phyloP scores from a whole-genome alignment of 2,888 invertebrate genomes.

The Pocota personata region DNA sequence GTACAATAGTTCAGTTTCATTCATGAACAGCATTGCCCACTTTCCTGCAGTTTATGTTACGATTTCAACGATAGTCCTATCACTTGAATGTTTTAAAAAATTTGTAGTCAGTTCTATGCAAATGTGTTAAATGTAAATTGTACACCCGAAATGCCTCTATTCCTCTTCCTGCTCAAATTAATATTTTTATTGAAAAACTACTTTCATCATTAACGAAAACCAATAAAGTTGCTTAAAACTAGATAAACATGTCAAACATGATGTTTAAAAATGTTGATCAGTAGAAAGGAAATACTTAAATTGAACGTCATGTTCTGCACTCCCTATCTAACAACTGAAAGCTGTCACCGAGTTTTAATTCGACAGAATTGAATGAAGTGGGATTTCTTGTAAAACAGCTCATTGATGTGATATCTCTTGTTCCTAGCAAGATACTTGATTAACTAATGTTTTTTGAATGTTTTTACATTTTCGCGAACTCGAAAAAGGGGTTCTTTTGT shows the following conservation, averaged over 20 bases:
- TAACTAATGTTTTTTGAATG: neutral
- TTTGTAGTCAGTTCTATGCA: too few relatives aligned
- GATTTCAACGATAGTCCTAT: too few relatives aligned
- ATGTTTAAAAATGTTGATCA: neutral
- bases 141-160: neutral
- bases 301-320: neutral
- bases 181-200: neutral
- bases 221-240: neutral
- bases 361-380: neutral
- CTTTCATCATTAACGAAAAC: neutral
- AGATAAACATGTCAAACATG: constrained; percentile 21
- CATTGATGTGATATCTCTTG: neutral
- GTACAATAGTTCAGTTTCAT: too few relatives aligned
- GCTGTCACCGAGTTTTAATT: neutral
- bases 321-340: neutral
- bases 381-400: neutral
- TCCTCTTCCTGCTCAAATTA: neutral
- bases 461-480: neutral
- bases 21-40: too few relatives aligned
- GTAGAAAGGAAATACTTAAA: neutral
- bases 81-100: too few relatives aligned
- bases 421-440: neutral
- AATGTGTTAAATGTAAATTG: too few relatives aligned
- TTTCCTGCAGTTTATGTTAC: too few relatives aligned
- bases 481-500: neutral